Evolutionary conservation across 2,113 vertebrate genomes (phyloP).

Genomic region (Dipodomys merriami): DNA sequence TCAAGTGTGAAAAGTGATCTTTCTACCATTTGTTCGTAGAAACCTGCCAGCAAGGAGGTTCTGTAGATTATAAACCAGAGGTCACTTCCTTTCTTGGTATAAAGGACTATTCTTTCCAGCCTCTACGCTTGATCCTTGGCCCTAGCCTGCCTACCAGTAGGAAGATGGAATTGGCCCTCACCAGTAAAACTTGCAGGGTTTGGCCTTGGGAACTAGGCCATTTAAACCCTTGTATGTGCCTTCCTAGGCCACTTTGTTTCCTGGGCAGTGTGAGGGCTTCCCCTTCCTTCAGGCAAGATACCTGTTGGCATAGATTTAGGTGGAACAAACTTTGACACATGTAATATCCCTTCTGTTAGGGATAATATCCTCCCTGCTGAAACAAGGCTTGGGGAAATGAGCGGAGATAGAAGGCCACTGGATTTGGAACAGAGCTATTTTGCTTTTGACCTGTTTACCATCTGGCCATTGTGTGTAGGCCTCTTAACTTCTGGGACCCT

Average conservation of each 20-base stretch:
- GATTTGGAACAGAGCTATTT: background rate
- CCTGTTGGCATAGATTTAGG: accelerated
- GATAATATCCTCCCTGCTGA: background rate
- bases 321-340: background rate
- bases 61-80: background rate
- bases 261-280: background rate
- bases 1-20: constrained; percentile 48
- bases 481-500: background rate
- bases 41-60: background rate
- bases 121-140: no score
- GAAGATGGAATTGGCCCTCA: background rate
- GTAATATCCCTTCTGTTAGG: background rate
- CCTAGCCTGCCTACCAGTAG: background rate
- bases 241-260: background rate
- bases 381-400: background rate
- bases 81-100: background rate
- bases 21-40: constrained; percentile 54
- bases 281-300: background rate
- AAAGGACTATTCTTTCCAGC: background rate
- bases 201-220: background rate
- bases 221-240: background rate
- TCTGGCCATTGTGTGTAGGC: background rate
- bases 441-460: background rate
- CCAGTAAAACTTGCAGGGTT: background rate
- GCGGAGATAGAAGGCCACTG: background rate